Evolutionary conservation across 2,113 vertebrate genomes (phyloP).

Genomic region (Falcunculus frontatus): DNA sequence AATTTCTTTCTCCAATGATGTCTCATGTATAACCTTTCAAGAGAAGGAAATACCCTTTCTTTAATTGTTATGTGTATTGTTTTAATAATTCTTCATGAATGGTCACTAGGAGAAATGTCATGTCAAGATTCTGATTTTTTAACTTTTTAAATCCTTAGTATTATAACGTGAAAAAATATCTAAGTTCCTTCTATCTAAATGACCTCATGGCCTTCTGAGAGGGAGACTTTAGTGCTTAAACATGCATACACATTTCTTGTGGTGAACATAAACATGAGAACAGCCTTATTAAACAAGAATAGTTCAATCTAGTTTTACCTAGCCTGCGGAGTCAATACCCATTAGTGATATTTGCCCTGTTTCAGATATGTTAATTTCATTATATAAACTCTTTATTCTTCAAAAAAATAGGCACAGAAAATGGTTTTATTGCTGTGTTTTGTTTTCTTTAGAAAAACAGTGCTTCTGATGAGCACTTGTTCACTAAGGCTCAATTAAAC

Average conservation of each 20-base stretch:
- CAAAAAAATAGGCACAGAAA: neutral
- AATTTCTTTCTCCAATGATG: neutral
- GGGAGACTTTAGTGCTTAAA: neutral
- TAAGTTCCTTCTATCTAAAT: neutral
- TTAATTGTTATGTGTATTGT: neutral
- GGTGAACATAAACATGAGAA: neutral
- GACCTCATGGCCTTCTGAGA: neutral
- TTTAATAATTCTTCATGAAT: neutral
- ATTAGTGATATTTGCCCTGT: neutral
- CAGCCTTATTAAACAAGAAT: neutral
- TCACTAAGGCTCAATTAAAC: neutral
- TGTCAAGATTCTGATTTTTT: neutral
- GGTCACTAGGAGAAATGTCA: neutral
- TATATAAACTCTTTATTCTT: neutral
- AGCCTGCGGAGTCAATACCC: neutral
- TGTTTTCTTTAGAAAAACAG: neutral
- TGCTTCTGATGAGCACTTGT: neutral
- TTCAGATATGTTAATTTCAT: neutral
- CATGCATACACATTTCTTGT: neutral
- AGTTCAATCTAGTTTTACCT: neutral
- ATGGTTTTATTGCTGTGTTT: neutral
- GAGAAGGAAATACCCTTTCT: neutral
- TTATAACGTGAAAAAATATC: neutral
- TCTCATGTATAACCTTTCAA: neutral
- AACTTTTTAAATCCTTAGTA: neutral